A percentile compares a stretch with the other conserved stretches of the same genome.
These are phyloP conservation scores for Ridgeia piscesae DNA, from an alignment of 1,140 invertebrate species.

Conservation along the genomic window DNA sequence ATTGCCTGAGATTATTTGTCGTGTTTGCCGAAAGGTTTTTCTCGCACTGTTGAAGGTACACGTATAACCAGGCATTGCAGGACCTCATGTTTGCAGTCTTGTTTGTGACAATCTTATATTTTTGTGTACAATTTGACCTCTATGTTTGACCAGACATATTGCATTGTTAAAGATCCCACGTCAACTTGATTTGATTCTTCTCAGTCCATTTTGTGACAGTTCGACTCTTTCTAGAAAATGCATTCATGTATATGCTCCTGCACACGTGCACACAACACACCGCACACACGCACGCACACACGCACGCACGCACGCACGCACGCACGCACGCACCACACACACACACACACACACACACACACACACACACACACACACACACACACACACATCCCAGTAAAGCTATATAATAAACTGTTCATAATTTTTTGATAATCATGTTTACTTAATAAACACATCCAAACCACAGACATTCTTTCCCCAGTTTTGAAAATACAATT, in stretches of 20 bases:
- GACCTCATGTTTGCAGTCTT: background rate
- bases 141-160: background rate
- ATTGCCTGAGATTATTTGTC: background rate
- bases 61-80: background rate
- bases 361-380: background rate
- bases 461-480: too few relatives aligned
- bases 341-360: background rate
- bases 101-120: background rate
- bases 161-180: background rate
- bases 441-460: background rate
- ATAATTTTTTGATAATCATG: background rate
- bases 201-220: too few relatives aligned
- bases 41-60: background rate
- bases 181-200: too few relatives aligned
- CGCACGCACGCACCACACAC: background rate
- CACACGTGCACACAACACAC: too few relatives aligned
- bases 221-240: too few relatives aligned
- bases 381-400: background rate
- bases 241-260: too few relatives aligned
- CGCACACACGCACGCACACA: background rate
- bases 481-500: too few relatives aligned
- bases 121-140: background rate
- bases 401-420: background rate
- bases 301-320: background rate
- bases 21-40: background rate